Conservation (phyloP, 1,140 invertebrate species). For the Glomeris maerens region DNA sequence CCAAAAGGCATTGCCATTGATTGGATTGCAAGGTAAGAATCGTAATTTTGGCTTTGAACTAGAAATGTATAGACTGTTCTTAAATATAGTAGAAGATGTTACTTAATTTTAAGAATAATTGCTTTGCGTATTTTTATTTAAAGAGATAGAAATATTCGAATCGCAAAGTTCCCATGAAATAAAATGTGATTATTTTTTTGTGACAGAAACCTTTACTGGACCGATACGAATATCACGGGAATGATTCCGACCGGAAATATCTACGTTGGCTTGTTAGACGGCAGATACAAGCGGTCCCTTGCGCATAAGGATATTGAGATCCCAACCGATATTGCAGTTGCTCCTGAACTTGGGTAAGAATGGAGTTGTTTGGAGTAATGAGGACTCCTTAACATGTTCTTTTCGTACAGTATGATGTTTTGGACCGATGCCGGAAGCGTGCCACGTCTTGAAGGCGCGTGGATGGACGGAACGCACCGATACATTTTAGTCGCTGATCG, state of each 20-base stretch:
- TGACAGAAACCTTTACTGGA: slow-evolving; percentile 80
- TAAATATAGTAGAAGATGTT: too few relatives aligned
- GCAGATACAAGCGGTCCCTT: slow-evolving; percentile 67
- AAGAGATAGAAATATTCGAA: too few relatives aligned
- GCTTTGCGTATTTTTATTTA: too few relatives aligned
- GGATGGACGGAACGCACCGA: slow-evolving; percentile 88
- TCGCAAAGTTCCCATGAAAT: too few relatives aligned
- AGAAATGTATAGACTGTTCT: slow-evolving; percentile 1
- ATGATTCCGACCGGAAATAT: slow-evolving; percentile 45
- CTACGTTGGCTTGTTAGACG: slow-evolving; percentile 75
- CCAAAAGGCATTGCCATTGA: slow-evolving; percentile 75
- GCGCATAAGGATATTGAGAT: slow-evolving; percentile 48
- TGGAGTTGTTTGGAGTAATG: too few relatives aligned
- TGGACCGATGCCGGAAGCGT: slow-evolving; percentile 75
- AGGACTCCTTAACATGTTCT: too few relatives aligned
- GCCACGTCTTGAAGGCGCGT: slow-evolving; percentile 74
- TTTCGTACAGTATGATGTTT: slow-evolving; percentile 61
- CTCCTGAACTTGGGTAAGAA: slow-evolving; percentile 49
- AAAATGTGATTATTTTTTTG: too few relatives aligned
- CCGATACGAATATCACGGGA: slow-evolving; percentile 61
- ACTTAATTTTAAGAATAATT: too few relatives aligned
- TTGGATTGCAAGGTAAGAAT: slow-evolving; percentile 53
- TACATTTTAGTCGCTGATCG: slow-evolving; percentile 58
- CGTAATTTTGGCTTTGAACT: slow-evolving; percentile 2
- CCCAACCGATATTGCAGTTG: slow-evolving; percentile 71